A percentile compares a stretch with the other conserved stretches of the same genome.
These are phyloP conservation scores for Vulpes vulpes DNA, from an alignment of 2,113 vertebrate species.

Conservation along the genomic window DNA sequence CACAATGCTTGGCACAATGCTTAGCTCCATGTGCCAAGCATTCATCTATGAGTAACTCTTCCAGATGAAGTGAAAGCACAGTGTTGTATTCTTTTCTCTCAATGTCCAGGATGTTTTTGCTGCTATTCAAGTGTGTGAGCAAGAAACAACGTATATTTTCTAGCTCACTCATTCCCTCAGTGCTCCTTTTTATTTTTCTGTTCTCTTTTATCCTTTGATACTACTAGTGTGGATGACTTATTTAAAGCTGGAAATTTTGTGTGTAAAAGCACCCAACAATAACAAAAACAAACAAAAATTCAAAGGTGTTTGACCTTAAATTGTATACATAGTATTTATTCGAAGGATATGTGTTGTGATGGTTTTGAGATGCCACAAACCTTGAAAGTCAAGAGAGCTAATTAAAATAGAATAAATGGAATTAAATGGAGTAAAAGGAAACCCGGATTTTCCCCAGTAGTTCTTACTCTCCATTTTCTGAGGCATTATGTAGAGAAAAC, in stretches of 20 bases:
- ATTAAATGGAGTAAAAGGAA: not conserved
- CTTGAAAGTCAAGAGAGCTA: not conserved
- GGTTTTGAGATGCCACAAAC: not conserved
- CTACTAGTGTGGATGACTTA: not conserved
- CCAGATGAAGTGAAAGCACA: not conserved
- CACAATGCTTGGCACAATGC: not conserved
- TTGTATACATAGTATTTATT: not conserved
- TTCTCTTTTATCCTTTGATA: not conserved
- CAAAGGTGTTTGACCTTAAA: not conserved
- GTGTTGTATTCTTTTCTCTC: not conserved
- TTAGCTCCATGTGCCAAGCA: too few relatives aligned
- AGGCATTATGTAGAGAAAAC: not conserved
- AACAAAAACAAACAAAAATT: not conserved
- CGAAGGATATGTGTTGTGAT: not conserved
- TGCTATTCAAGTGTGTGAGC: not conserved
- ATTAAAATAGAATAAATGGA: not conserved
- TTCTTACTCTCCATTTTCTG: not conserved
- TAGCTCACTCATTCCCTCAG: not conserved
- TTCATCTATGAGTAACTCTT: not conserved
- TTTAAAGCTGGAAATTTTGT: conserved; percentile 31
- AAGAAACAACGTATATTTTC: not conserved
- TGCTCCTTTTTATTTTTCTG: not conserved
- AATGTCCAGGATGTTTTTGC: not conserved
- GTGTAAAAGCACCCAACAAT: not conserved
- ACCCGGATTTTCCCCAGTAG: not conserved